phyloP scores from a whole-genome alignment of 2,797 vertebrate species.

The Sandelia bainsii region DNA sequence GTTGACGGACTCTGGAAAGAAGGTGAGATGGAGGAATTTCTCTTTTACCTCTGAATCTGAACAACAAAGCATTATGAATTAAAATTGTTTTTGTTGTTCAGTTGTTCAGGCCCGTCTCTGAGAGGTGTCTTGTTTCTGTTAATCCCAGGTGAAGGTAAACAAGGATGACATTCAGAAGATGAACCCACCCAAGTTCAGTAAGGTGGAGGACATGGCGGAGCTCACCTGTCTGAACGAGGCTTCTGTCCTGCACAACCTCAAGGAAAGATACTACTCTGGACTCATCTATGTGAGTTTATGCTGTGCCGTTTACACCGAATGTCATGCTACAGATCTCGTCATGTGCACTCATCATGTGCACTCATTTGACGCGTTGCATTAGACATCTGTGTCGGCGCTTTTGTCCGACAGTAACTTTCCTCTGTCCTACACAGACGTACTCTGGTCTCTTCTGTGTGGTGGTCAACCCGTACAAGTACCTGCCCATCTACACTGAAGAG shows the following conservation, averaged over 20 bases:
- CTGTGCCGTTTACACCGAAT: background rate
- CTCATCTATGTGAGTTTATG: constrained; percentile 94
- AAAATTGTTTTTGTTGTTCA: too few relatives aligned
- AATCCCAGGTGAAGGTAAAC: constrained; percentile 89
- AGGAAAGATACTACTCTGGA: constrained; percentile 98
- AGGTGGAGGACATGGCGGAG: constrained; percentile 99
- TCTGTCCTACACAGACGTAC: constrained; percentile 87
- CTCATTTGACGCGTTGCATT: background rate
- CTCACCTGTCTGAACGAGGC: constrained; percentile 98
- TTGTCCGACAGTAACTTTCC: background rate
- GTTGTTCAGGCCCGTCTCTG: background rate
- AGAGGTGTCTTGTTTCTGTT: constrained; percentile 6
- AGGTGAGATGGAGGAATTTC: constrained; percentile 71
- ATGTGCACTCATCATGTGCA: background rate
- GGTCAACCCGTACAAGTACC: constrained; percentile 96
- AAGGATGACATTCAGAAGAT: constrained; percentile 99
- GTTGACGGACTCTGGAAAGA: constrained; percentile 93
- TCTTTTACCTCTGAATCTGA: background rate
- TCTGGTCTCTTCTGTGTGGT: constrained; percentile 98
- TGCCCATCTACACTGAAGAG: constrained; percentile 97
- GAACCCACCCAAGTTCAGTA: constrained; percentile 98
- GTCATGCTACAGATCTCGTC: background rate
- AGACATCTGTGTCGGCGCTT: background rate
- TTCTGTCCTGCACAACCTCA: constrained; percentile 97
- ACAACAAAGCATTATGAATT: too few relatives aligned